Base-by-base conservation (phyloP, 1,140 invertebrate species). In the Tenebrio molitor region DNA sequence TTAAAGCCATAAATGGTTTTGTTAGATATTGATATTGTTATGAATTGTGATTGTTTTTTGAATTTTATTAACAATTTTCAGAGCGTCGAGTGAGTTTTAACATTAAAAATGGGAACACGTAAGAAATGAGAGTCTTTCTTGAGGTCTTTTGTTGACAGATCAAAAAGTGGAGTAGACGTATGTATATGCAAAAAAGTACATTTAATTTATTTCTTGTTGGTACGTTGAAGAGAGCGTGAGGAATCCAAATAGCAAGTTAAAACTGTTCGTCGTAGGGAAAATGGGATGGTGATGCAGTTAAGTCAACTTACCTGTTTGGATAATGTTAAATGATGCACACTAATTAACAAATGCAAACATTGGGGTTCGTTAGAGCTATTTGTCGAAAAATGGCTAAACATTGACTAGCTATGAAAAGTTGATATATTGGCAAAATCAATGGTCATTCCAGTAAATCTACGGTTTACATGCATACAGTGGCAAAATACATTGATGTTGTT, bases 401-500 rank as follows among this genome's bases (percentile, higher is more conserved):
- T 23, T 53, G 21, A 53, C 46, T 53, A 53, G 46, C 46, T 53
- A 53, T 53, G 46, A 53, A 29, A 44, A 53, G 46, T 53, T 15
- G 46, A 53, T 53, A 53, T 53, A 23, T 53, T 21, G 46, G 46
- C 46, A 53, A 53, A 53, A 53, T 53, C 7, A 53, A 53, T 53
- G 46, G 46, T 53, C 46, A 53, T 53, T 53, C 46, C 46, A 53
- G 21, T 53, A 53, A 23, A 53, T 53, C 46, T 53, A 53, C 46
- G 19, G 46, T 53, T 53, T 53, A 64, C 58, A 70, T 70, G 72
- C 73, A 74, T 66, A 71, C 73, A 71, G 73, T 74, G 73, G 73
- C 73, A 71, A 66, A 72, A 67, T 63, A 74, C 66, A 68, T 74
- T 70, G 68, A 74, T 74, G 64, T 74, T 65, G 73, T 74, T 29